A percentile compares a stretch with the other conserved stretches of the same genome.
These are phyloP conservation scores for Drosophila sturtevanti DNA, from an alignment of 1,140 invertebrate genomes.

Conservation along the genomic window DNA sequence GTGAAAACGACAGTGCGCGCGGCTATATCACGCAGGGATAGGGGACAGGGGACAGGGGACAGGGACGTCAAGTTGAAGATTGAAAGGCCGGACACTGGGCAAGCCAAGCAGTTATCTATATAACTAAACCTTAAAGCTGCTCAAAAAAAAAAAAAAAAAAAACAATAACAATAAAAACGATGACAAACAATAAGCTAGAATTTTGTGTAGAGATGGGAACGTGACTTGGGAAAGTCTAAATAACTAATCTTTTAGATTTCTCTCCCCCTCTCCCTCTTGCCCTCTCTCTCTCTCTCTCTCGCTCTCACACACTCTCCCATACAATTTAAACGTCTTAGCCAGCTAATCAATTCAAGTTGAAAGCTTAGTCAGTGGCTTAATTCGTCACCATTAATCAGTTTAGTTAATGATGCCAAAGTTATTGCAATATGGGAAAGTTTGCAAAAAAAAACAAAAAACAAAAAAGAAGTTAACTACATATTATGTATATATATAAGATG, in stretches of 20 bases:
- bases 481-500: too few species aligned
- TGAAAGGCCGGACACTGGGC: conserved; percentile 44
- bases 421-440: too few species aligned
- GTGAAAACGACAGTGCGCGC: conserved; percentile 70
- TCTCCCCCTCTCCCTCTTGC: background rate
- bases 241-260: background rate
- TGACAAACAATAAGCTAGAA: conserved; percentile 65
- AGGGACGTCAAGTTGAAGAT: conserved; percentile 32
- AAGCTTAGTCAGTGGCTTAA: background rate
- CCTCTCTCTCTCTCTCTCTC: background rate
- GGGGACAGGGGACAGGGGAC: conserved; percentile 29
- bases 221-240: conserved; percentile 20
- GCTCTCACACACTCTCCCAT: background rate
- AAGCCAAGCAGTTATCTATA: conserved; percentile 14
- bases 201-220: conserved; percentile 8
- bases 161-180: conserved; percentile 54
- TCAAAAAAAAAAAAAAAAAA: background rate
- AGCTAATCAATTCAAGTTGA: background rate
- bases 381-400: background rate
- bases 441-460: too few species aligned
- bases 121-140: too few species aligned
- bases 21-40: conserved; percentile 15
- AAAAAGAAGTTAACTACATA: too few species aligned
- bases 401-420: background rate
- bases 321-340: too few species aligned